Evolutionary conservation across 2,113 vertebrate species (phyloP), one percentile per base, ranked within the genome.

Genomic region (Nansenia antarctica): DNA sequence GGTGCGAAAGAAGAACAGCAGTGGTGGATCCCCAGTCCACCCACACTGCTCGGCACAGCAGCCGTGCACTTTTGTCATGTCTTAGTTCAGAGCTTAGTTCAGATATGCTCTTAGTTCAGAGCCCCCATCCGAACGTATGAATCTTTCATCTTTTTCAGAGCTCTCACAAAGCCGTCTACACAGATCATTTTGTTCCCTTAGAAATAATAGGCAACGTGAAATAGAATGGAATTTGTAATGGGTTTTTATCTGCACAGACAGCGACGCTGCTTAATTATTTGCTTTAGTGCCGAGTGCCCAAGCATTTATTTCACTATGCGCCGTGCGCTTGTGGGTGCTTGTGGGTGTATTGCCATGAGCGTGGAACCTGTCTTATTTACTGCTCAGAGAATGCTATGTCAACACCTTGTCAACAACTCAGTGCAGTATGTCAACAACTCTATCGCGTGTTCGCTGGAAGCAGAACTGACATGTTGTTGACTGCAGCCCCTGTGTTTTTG

Each of bases 31-130:
- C 87, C 73, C 65, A 37, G 85, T 87, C 86, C 85, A 85, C 86
- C 89, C 89, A 89, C 89, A 77, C 82, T 74, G 77, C 82, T 90
- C 84, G 14, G 76, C 74, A 65, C 68, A 81, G 87, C 81, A 77
- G 80, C 77, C 65, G 64, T 78, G 74, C 84, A 85, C 85, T 87
- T 87, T 89, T 85, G 82, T 86, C 81, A 74, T 82, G 81, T 90
- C 84, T 88, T 83, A 84, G 78, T 88, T 87, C 85, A 83, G 79
- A 87, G 80, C 82, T 88, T 83, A 84, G 78, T 88, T 87, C 85
- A 83, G 79, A 87, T n/a, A n/a, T n/a, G 80, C 82, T 90, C 84
- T 88, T 83, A 84, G 78, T 88, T 87, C 85, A 83, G 79, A 87
- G 80, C 82, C n/a, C 87, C 78, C 85, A 87, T 87, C 80, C 84